Evolutionary conservation across 2,888 invertebrate genomes (phyloP), one percentile per base, ranked within the genome.

Genomic region (Pseudoips prasinana): DNA sequence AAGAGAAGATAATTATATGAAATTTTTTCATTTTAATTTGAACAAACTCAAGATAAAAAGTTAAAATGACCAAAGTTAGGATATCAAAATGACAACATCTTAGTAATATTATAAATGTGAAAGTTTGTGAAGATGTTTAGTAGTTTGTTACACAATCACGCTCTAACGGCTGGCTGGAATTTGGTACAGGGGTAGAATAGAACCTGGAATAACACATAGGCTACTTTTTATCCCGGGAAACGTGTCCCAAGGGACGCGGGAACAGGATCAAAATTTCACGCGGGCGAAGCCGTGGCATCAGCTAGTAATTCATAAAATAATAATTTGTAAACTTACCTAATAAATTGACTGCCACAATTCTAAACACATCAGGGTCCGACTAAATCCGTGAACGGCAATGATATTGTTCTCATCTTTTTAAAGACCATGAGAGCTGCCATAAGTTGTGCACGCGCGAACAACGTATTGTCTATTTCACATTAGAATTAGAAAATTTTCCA

Each of bases 331-430:
- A 25, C 25, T 25, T 25, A 25, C 10, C 25, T 25, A 25, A 25
- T 25, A 25, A 25, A 25, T 25, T 25, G 25, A 25, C 25, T 25
- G 25, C 25, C 25, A 25, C 25, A 25, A 25, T 25, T 25, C 25
- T 25, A 25, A 25, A 25, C 25, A 25, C 25, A 25, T 25, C 25
- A 25, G 25, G 25, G 25, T 25, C 25, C 25, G 25, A 25, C 25
- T 25, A 22, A 25, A 11, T 25, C 25, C 25, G 25, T 25, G 25
- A 25, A 22, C 22, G 22, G 22, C 22, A 22, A 22, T 22, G 22
- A 22, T 22, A 22, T 22, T 22, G 22, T 22, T 22, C 22, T 22
- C 22, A 22, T 22, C 22, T 22, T 22, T 22, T 22, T 22, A 22
- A 14, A 14, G 14, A 14, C 14, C 14, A 14, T 14, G 14, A 14